Base-by-base conservation (phyloP, 2,888 invertebrate species). In the Epicampocera succincta region DNA sequence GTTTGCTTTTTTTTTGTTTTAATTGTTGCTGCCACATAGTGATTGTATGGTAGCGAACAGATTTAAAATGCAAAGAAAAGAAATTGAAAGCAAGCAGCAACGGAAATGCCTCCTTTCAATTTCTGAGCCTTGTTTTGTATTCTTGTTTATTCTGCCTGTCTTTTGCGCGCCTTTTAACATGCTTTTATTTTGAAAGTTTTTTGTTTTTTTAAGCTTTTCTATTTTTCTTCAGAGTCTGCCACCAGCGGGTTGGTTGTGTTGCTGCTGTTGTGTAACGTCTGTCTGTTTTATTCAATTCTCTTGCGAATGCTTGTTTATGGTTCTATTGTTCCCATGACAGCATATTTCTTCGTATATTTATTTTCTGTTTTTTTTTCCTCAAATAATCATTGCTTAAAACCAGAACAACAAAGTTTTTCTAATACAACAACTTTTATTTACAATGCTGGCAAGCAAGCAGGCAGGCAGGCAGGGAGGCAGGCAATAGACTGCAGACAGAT, bases 281-380 rank as follows among this genome's bases (percentile, higher is more conserved):
- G 80, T 25, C 3, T 33, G 33, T 33, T 33, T 80, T 65, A 58
- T 48, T 8, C 58, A 80, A 80, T 71, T 78, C 80, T 68, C 80
- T 40, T 46, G 66, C 63, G 80, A 72, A 78, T 78, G 75, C 78
- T 74, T 74, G 68, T 72, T 75, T 78, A 83, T 60, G 74, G 61
- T 73, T 77, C 78, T 75, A 83, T 83, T 83, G 83, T 83, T 83
- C 66, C 71, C 66, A 56, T 33, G 74, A 56, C 52, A 75, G 52
- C 50, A 78, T 74, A 66, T 46, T 74, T 38, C 38, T 68, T 25
- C 17, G 12, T 25, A 13, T 12, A 50, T 68, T 25, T 44, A 19
- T 38, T 5, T 50, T 33, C 9, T 44, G 44, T 21, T 48, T 2
- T 61, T 60, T n/a, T 50, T 40, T 21, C 17, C n/a, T 50, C 25